These are phyloP conservation scores for Enteromius fasciolatus DNA, from an alignment of 2,797 vertebrate species.

Conservation along the genomic window DNA sequence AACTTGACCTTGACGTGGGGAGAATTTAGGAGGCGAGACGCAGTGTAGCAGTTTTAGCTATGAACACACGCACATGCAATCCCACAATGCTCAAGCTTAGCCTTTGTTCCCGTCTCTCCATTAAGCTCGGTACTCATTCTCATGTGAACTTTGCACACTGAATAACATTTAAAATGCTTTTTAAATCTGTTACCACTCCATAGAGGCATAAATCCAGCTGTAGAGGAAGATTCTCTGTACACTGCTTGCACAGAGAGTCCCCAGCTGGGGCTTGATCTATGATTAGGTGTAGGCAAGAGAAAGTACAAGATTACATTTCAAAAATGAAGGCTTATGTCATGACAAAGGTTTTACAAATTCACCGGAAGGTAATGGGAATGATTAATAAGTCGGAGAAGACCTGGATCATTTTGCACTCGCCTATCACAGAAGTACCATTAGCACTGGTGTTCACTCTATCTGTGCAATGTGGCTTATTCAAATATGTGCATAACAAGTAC, in stretches of 20 bases:
- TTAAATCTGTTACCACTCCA: constrained; percentile 26
- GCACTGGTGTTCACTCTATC: neutral
- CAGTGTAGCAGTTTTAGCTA: neutral
- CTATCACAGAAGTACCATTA: neutral
- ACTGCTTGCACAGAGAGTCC: constrained; percentile 17
- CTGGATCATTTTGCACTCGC: neutral
- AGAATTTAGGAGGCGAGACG: constrained; percentile 59
- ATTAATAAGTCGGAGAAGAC: constrained; percentile 25
- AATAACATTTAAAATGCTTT: constrained; percentile 22
- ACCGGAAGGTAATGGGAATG: constrained; percentile 10
- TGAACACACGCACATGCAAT: neutral
- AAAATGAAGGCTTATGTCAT: constrained; percentile 28
- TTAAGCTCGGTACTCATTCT: neutral
- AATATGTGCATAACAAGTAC: neutral
- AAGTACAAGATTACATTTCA: constrained; percentile 21
- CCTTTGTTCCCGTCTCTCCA: constrained; percentile 13
- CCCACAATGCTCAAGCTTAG: neutral
- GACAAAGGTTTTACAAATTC: constrained; percentile 30
- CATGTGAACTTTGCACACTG: constrained; percentile 13
- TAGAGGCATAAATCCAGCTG: constrained; percentile 18
- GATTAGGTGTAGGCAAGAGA: constrained; percentile 28
- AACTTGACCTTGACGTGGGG: constrained; percentile 71
- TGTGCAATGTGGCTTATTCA: neutral
- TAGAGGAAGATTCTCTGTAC: neutral
- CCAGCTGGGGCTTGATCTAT: constrained; percentile 24